Base-by-base conservation (phyloP, 2,888 invertebrate genomes). In the Stegana nigrithorax region DNA sequence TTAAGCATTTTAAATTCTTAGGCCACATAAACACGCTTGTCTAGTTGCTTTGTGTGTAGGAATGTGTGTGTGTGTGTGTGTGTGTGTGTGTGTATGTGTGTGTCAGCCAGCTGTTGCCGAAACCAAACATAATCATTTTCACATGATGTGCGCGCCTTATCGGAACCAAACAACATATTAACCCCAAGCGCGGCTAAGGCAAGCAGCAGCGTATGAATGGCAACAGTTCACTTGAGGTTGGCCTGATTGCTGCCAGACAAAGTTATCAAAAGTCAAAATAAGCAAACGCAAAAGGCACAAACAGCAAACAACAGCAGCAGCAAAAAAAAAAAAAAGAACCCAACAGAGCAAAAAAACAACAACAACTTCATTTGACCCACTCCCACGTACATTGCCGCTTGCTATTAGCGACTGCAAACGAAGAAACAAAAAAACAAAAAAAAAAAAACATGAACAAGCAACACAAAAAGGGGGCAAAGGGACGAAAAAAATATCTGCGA, bases 341-440 rank as follows among this genome's bases (percentile, higher is more conserved):
- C 25, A 19, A n/a, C 17, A 58, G 39, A 60, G 51, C 4, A 66
- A 62, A 66, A 45, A 55, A 64, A 60, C 58, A 57, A 61, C 56
- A 67, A 69, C 68, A 68, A 75, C 75, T 75, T 78, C 75, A 75
- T 75, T 76, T 61, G 77, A 75, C 78, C 78, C 75, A 78, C 23
- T 10, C n/a, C 29, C 14, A 29, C 14, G 17, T 17, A 2, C 14
- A 27, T 8, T 23, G 29, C 19, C 29, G 23, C 12, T 27, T 19
- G 29, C 19, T 27, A 44, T 44, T 44, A 44, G 44, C 44, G 44
- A 17, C 32, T 32, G 8, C n/a, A n/a, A n/a, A 8, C 32, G n/a
- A 32, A 32, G 32, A n/a, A 32, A 32, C 8, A 32, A 32, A 32
- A n/a, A 32, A 32, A n/a, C n/a, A 32, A n/a, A 32, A 32, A 17